Percentiles rank a stretch among this genome's conserved stretches.
Evolutionary conservation across 2,113 vertebrate species (phyloP).

Genomic region (Dromaius novaehollandiae): DNA sequence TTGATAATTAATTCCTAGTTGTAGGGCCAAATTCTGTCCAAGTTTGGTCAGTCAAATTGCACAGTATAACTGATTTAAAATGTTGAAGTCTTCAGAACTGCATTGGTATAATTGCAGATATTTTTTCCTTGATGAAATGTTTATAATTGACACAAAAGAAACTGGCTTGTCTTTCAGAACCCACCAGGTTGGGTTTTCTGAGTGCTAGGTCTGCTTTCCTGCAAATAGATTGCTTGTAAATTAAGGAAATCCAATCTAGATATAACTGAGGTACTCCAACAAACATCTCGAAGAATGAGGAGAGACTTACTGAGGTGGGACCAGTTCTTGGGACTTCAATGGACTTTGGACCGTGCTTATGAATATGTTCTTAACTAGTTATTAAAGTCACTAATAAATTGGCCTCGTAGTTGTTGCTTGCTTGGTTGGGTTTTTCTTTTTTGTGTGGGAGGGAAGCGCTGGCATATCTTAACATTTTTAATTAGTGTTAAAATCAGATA

Average conservation of each 20-base stretch:
- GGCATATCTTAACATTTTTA: neutral
- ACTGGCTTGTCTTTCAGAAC: neutral
- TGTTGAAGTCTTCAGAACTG: neutral
- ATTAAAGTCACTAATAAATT: neutral
- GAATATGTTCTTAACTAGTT: neutral
- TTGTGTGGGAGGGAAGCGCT: neutral
- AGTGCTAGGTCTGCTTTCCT: neutral
- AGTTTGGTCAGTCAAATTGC: neutral
- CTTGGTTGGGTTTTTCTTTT: neutral
- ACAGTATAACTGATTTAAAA: neutral
- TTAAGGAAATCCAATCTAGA: neutral
- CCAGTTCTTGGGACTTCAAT: neutral
- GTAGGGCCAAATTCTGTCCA: neutral
- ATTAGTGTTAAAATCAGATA: slow-evolving; percentile 4
- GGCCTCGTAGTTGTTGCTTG: neutral
- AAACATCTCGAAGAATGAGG: neutral
- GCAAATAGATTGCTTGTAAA: neutral
- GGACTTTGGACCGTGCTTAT: neutral
- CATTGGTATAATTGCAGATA: neutral
- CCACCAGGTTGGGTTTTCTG: neutral
- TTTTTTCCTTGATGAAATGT: neutral
- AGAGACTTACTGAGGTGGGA: neutral
- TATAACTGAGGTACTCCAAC: neutral
- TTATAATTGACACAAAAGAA: neutral
- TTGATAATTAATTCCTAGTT: neutral